Evolutionary conservation across 1,140 invertebrate genomes (phyloP).

Genomic region (Lamellibrachia luymesi): DNA sequence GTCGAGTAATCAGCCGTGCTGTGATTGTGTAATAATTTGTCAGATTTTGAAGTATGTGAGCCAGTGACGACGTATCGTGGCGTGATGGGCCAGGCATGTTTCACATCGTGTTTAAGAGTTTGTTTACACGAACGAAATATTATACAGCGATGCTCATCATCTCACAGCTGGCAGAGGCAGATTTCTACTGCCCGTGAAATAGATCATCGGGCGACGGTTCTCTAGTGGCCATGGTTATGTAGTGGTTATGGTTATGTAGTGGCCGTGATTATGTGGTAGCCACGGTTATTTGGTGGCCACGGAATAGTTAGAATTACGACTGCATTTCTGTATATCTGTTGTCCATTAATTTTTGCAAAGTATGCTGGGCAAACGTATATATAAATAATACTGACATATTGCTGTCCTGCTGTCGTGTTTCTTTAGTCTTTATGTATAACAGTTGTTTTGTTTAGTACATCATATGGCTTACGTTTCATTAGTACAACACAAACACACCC

Average conservation of each 20-base stretch:
- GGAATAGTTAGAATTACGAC: background rate
- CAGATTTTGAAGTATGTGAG: background rate
- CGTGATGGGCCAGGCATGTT: background rate
- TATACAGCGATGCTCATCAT: background rate
- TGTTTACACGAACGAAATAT: background rate
- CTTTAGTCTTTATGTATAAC: too few relatives aligned
- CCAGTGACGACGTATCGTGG: background rate
- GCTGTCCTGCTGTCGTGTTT: too few relatives aligned
- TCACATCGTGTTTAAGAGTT: background rate
- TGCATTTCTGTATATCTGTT: background rate
- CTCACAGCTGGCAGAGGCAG: background rate
- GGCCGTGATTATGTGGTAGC: background rate
- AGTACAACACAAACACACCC: too few relatives aligned
- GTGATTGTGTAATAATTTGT: background rate
- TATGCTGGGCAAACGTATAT: background rate
- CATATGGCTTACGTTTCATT: too few relatives aligned
- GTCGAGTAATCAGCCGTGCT: background rate
- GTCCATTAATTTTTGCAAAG: background rate
- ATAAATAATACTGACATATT: background rate
- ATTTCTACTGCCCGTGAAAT: background rate
- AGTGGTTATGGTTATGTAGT: background rate
- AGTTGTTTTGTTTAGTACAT: too few relatives aligned
- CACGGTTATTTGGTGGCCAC: background rate
- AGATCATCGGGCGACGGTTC: background rate
- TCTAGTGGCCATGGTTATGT: background rate